These are phyloP conservation scores for Synanthedon formicaeformis DNA, from an alignment of 2,888 invertebrate genomes.

Conservation along the genomic window DNA sequence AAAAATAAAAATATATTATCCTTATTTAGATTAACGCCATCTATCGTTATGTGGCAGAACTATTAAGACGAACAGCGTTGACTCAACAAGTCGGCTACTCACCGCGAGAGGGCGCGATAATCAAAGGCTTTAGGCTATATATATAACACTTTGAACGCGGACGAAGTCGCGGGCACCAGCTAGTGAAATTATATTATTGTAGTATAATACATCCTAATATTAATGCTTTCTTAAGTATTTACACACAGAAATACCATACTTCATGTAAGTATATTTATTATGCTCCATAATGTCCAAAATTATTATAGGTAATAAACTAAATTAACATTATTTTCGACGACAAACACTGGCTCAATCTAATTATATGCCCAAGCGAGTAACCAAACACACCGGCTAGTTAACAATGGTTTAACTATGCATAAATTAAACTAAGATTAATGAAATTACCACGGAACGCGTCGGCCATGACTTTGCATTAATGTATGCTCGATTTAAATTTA, in stretches of 20 bases:
- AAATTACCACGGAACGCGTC: constrained; percentile 25
- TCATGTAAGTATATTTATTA: background rate
- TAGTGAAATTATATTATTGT: too few relatives aligned
- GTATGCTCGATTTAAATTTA: constrained; percentile 2
- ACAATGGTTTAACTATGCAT: constrained; percentile 26
- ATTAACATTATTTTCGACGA: background rate
- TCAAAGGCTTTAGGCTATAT: too few relatives aligned
- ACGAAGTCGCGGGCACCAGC: too few relatives aligned
- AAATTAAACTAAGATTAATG: constrained; percentile 37
- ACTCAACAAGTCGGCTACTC: too few relatives aligned
- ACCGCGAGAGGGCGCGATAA: too few relatives aligned
- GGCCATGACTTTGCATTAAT: constrained; percentile 29
- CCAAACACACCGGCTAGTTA: background rate
- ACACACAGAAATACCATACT: background rate
- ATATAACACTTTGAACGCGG: too few relatives aligned
- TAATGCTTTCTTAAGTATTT: too few relatives aligned
- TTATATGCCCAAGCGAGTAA: background rate
- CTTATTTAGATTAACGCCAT: too few relatives aligned
- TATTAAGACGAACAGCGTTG: too few relatives aligned
- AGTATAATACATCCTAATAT: too few relatives aligned
- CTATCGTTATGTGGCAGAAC: too few relatives aligned
- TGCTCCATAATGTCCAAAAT: background rate
- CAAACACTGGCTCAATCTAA: background rate
- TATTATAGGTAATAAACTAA: background rate
- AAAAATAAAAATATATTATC: too few relatives aligned